These are phyloP conservation scores for Pseudobourletiella spinata DNA, from an alignment of 1,140 invertebrate genomes.

Conservation along the genomic window DNA sequence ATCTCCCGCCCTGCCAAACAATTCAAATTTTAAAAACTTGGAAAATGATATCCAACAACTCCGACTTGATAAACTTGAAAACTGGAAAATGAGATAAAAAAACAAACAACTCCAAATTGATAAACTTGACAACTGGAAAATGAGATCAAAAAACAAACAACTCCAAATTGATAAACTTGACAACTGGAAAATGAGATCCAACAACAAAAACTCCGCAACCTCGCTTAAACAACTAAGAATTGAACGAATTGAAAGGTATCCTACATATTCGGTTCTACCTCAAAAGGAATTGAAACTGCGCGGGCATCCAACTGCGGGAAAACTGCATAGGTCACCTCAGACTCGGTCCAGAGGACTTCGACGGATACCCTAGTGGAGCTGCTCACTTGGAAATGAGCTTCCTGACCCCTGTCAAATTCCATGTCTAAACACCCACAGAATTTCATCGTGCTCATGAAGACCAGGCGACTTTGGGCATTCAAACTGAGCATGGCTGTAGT, in stretches of 20 bases:
- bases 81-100: too few relatives aligned
- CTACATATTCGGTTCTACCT: background rate
- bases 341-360: background rate
- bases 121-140: too few relatives aligned
- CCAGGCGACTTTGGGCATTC: background rate
- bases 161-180: background rate
- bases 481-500: background rate
- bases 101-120: too few relatives aligned
- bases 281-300: background rate
- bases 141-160: background rate
- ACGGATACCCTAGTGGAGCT: background rate
- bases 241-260: background rate
- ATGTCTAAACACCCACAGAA: background rate
- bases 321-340: background rate
- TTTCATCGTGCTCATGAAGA: background rate
- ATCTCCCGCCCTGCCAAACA: background rate
- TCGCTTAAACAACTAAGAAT: too few relatives aligned
- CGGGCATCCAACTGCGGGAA: background rate
- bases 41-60: too few relatives aligned
- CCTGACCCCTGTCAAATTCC: background rate
- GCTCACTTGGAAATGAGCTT: background rate
- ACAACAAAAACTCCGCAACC: background rate
- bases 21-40: too few relatives aligned
- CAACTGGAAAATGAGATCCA: too few relatives aligned
- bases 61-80: too few relatives aligned